A percentile compares a stretch with the other conserved stretches of the same genome.
Evolutionary conservation across 2,888 invertebrate genomes (phyloP).

Genomic region (Hypercompe scribonia): DNA sequence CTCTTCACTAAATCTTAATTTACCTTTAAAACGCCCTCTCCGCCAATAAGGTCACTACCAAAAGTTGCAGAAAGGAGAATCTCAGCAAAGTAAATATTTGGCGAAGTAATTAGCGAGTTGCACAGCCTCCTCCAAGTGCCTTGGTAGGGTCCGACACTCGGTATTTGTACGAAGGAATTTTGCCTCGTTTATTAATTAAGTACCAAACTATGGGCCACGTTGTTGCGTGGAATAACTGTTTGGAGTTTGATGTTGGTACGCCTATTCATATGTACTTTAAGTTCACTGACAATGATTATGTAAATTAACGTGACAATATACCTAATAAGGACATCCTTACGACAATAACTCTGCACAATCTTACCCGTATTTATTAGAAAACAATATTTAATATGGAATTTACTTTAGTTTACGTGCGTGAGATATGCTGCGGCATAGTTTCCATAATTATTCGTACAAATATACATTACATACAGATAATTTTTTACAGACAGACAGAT

Average conservation of each 20-base stretch:
- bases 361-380: neutral
- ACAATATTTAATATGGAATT: too few species aligned
- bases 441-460: too few species aligned
- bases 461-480: too few species aligned
- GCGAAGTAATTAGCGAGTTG: slow-evolving; percentile 76
- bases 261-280: slow-evolving; percentile 12
- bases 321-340: neutral
- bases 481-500: too few species aligned
- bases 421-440: too few species aligned
- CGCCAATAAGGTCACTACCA: slow-evolving; percentile 9
- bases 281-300: neutral
- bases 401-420: too few species aligned
- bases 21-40: slow-evolving; percentile 8
- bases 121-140: slow-evolving; percentile 40
- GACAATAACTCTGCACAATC: neutral
- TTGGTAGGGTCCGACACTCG: slow-evolving; percentile 34
- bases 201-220: slow-evolving; percentile 35
- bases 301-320: neutral
- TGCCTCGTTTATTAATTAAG: slow-evolving; percentile 49
- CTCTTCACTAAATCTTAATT: neutral
- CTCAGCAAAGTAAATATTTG: slow-evolving; percentile 79
- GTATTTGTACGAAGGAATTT: slow-evolving; percentile 48
- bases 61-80: slow-evolving; percentile 57
- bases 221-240: slow-evolving; percentile 13
- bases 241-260: slow-evolving; percentile 15